Percentiles rank a stretch among this genome's conserved stretches.
These are phyloP conservation scores for Magallana nippona DNA, from an alignment of 2,888 invertebrate genomes.

Conservation along the genomic window DNA sequence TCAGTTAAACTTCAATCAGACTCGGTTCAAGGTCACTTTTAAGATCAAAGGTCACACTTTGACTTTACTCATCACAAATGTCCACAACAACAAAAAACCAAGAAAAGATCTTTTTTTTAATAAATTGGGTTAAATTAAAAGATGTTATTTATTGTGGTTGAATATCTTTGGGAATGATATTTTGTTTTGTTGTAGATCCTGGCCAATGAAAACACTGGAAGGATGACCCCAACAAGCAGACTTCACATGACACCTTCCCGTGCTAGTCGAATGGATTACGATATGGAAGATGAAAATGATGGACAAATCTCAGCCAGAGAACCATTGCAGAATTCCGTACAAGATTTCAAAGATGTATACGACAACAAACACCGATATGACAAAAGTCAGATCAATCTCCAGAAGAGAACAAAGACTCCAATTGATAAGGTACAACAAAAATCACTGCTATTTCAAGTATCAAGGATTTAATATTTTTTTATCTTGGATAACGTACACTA, in stretches of 20 bases:
- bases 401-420: slow-evolving; percentile 68
- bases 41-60: too few species aligned
- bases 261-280: slow-evolving; percentile 62
- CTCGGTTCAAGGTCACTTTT: too few species aligned
- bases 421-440: slow-evolving; percentile 56
- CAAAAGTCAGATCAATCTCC: slow-evolving; percentile 62
- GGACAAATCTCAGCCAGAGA: slow-evolving; percentile 64
- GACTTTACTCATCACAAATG: too few species aligned
- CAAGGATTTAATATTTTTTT: not conserved
- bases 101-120: too few species aligned
- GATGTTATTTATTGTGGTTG: too few species aligned
- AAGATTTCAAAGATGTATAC: slow-evolving; percentile 58
- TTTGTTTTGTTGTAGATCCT: slow-evolving; percentile 54
- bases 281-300: slow-evolving; percentile 56
- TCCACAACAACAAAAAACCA: too few species aligned
- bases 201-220: slow-evolving; percentile 64
- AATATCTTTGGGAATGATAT: not conserved
- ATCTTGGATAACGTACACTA: too few species aligned
- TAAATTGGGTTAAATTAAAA: too few species aligned
- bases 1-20: too few species aligned
- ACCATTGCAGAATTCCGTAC: slow-evolving; percentile 57
- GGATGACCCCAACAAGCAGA: slow-evolving; percentile 60
- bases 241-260: slow-evolving; percentile 60
- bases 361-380: slow-evolving; percentile 63
- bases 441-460: not conserved